Evolutionary conservation across 2,113 vertebrate species (phyloP).

Genomic region (Boleophthalmus pectinirostris): DNA sequence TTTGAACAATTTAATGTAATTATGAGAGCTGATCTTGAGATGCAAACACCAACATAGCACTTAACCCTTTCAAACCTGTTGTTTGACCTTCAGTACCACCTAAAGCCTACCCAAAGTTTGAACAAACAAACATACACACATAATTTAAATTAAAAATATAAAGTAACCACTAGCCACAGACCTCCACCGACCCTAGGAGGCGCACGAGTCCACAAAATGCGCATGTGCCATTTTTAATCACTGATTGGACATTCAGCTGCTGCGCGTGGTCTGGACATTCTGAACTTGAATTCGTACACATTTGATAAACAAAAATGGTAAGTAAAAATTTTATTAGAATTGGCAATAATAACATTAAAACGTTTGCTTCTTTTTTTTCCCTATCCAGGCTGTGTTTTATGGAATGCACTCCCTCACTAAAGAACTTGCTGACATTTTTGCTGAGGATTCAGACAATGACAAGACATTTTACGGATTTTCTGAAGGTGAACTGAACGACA

Average conservation of each 20-base stretch:
- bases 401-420: slow-evolving; percentile 9
- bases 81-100: neutral
- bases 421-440: slow-evolving; percentile 59
- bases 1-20: neutral
- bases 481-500: slow-evolving; percentile 53
- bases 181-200: neutral
- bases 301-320: slow-evolving; percentile 23
- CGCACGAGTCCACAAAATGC: slow-evolving; percentile 8
- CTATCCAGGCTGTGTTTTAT: neutral
- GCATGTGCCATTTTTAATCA: slow-evolving; percentile 3
- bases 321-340: neutral
- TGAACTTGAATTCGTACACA: accelerated
- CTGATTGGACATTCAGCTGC: slow-evolving; percentile 6
- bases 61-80: no score
- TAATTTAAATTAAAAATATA: no score
- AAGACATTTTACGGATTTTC: slow-evolving; percentile 74
- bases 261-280: neutral
- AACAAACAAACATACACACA: neutral
- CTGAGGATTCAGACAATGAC: slow-evolving; percentile 64
- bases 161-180: no score
- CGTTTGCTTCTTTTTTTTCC: neutral
- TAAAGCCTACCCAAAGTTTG: neutral
- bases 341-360: accelerated
- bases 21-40: neutral
- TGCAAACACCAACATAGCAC: neutral